A percentile compares a stretch with the other conserved stretches of the same genome.
Conservation (phyloP, 2,888 invertebrate genomes). For the Mactromeris polynyma region DNA sequence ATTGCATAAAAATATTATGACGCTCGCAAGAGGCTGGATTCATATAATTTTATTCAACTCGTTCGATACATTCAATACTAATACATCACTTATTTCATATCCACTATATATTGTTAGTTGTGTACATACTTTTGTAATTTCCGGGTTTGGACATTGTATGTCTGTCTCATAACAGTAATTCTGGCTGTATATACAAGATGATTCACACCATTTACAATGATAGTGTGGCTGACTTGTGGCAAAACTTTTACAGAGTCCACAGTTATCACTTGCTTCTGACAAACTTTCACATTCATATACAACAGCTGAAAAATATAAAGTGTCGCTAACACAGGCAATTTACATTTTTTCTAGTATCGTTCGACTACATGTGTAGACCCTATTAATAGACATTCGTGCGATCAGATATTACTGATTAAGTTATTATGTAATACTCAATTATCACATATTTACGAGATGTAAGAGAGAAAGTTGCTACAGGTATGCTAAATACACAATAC, state of each 20-base stretch:
- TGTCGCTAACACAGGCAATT: too few species aligned
- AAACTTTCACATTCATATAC: slow-evolving; percentile 51
- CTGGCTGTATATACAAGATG: slow-evolving; percentile 16
- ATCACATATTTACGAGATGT: too few species aligned
- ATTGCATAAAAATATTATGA: background rate
- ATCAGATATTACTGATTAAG: too few species aligned
- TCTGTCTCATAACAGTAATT: background rate
- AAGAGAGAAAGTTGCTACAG: too few species aligned
- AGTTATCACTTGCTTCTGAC: slow-evolving; percentile 38
- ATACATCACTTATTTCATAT: background rate
- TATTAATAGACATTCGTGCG: too few species aligned
- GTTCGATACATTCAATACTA: background rate
- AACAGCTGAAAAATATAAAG: slow-evolving; percentile 49
- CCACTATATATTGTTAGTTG: background rate
- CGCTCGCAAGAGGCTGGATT: background rate
- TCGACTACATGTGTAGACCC: too few species aligned
- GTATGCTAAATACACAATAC: too few species aligned
- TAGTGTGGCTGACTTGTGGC: slow-evolving; percentile 24
- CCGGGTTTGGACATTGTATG: slow-evolving; percentile 27
- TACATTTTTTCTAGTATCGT: too few species aligned
- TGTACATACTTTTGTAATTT: slow-evolving; percentile 38
- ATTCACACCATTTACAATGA: slow-evolving; percentile 53
- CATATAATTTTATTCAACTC: background rate
- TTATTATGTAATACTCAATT: too few species aligned
- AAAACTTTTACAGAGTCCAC: slow-evolving; percentile 60